Base-by-base conservation (phyloP, 2,113 vertebrate genomes). In the Megaceryle torquata region DNA sequence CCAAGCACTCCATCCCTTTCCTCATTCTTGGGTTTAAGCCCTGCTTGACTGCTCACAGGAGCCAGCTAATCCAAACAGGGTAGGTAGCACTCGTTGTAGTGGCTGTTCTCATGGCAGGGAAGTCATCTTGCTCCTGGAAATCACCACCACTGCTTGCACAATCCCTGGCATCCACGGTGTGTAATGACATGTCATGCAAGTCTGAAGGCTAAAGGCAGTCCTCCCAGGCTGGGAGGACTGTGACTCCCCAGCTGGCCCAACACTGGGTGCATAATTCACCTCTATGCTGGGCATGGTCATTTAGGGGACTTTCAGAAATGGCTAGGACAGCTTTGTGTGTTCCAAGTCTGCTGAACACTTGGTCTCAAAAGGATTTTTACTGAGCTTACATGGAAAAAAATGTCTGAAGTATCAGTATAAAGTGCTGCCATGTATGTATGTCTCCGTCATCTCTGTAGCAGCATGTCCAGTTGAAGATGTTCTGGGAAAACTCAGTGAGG, bases 281-380 rank as follows among this genome's bases (percentile, higher is more conserved):
- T 59, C 28, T 1, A 0, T 2, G 7, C 11, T 20, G 37, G 16
- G 13, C n/a, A 2, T 1, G 29, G 29, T 21, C 5, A 5, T 25
- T 25, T 16, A 28, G 22, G 21, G 9, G 37, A 7, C 39, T 81
- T 50, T 46, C 35, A 13, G 26, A 48, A 16, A 3, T 3, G 31
- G 18, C 9, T 39, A 15, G 5, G 14, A 13, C 29, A 51, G 28
- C 26, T 65, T 6, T n/a, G 26, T 14, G 17, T 15, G 31, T 18
- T 57, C 41, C 29, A 28, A 59, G 46, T 18, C 24, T 56, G 22
- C 41, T 50, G 28, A 67, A 57, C 2, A 20, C 15, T 63, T 50
- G 46, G 11, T 25, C 9, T 51, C n/a, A 2, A 31, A 51, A 70
- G 31, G 44, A 28, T 46, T 89, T 84, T 68, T 44, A 10, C 26